Conservation (phyloP, 2,797 vertebrate species). For the Catharus ustulatus region DNA sequence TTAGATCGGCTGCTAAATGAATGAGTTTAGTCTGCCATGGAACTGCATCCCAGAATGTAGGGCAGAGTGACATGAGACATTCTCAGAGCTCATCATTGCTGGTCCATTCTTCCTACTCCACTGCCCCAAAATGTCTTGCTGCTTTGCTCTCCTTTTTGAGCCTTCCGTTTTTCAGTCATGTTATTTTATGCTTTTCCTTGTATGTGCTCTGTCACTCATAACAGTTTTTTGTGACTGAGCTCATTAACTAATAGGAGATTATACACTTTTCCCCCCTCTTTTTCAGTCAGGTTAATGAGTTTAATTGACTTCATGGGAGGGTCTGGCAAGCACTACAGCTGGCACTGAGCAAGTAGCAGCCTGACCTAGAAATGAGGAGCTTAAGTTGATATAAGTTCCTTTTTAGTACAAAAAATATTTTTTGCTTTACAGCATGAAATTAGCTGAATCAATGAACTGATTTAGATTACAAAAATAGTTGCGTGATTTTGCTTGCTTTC, state of each 20-base stretch:
- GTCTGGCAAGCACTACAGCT: not conserved
- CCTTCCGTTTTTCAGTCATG: not conserved
- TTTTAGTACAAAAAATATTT: not conserved
- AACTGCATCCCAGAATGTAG: not conserved
- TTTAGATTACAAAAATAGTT: not conserved
- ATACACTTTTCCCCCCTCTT: not conserved
- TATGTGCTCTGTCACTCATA: not conserved
- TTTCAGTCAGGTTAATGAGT: not conserved
- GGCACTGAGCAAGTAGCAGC: not conserved
- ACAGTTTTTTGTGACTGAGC: not conserved
- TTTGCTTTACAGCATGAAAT: not conserved
- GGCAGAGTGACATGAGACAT: not conserved
- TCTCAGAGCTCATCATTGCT: not conserved
- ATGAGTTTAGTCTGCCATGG: not conserved
- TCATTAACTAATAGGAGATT: not conserved
- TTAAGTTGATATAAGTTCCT: not conserved
- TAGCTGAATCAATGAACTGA: not conserved
- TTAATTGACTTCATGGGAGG: not conserved
- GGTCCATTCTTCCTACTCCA: not conserved
- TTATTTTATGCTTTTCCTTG: not conserved
- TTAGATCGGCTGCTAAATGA: not conserved
- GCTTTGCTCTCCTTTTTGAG: not conserved
- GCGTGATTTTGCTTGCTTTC: not conserved
- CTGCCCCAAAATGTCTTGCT: not conserved
- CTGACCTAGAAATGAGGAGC: conserved; percentile 6